A percentile compares a stretch with the other conserved stretches of the same genome.
Conservation (phyloP, 2,797 vertebrate species). For the Alectoris magna region DNA sequence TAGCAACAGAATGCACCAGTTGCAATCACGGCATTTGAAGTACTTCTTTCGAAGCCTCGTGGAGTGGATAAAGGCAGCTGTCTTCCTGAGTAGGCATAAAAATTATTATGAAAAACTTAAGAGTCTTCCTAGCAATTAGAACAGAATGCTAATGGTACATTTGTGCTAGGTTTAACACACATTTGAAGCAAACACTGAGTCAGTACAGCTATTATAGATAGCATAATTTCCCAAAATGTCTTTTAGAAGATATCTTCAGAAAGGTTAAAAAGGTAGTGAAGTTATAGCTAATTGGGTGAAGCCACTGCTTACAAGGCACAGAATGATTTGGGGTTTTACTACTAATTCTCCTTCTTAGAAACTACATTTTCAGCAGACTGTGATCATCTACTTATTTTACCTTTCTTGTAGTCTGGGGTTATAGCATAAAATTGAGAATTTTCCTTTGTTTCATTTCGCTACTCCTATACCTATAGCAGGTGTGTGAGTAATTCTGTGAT, state of each 20-base stretch:
- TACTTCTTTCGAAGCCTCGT: not conserved
- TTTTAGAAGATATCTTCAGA: not conserved
- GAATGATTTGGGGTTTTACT: not conserved
- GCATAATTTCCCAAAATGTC: not conserved
- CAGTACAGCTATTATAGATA: not conserved
- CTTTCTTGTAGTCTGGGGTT: not conserved
- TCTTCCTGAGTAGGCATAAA: not conserved
- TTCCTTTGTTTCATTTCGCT: slow-evolving; percentile 26
- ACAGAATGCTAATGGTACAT: not conserved
- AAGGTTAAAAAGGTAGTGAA: not conserved
- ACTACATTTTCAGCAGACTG: not conserved
- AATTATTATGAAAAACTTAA: slow-evolving; percentile 13
- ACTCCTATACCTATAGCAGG: not conserved
- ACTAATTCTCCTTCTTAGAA: not conserved
- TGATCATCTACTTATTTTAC: not conserved
- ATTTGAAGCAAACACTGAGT: not conserved
- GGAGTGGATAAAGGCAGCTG: not conserved
- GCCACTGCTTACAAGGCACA: not conserved
- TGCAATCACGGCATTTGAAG: not conserved
- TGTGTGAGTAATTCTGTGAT: not conserved
- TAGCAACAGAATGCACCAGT: not conserved
- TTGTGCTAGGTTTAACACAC: not conserved
- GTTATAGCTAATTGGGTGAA: not conserved
- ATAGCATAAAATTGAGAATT: not conserved
- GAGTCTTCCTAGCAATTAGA: slow-evolving; percentile 10